phyloP scores from a whole-genome alignment of 2,888 invertebrate species.

The Eristalis arbustorum region DNA sequence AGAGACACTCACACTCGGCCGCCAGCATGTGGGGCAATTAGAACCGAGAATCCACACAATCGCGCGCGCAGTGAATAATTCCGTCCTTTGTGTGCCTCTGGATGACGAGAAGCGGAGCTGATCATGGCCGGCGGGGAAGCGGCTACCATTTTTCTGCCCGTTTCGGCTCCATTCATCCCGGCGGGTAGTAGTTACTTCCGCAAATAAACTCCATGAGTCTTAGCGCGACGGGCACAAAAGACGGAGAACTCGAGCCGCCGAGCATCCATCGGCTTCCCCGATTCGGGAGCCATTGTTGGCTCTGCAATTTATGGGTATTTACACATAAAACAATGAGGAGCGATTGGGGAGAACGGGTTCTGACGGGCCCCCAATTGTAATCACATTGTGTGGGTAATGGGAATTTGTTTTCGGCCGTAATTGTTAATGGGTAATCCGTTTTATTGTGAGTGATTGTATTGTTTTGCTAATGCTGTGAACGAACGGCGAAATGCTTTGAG shows the following conservation, averaged over 20 bases:
- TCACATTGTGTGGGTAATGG: conserved; percentile 29
- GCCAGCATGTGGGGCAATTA: conserved; percentile 23
- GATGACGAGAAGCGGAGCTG: conserved; percentile 17
- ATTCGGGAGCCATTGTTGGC: conserved; percentile 37
- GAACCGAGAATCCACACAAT: conserved; percentile 18
- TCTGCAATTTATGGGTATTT: conserved; percentile 50
- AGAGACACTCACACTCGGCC: not conserved
- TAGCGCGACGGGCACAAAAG: not conserved
- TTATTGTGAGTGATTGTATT: conserved; percentile 46
- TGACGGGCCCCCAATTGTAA: conserved; percentile 18
- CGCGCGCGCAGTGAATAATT: conserved; percentile 22
- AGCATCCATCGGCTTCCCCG: not conserved
- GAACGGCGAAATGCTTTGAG: conserved; percentile 4
- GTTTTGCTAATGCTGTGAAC: conserved; percentile 25
- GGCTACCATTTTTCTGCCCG: not conserved
- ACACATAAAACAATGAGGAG: conserved; percentile 45
- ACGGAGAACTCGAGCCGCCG: conserved; percentile 24
- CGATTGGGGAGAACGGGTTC: conserved; percentile 28
- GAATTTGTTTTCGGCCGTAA: conserved; percentile 35
- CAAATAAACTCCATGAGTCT: conserved; percentile 35
- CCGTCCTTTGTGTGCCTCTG: conserved; percentile 3
- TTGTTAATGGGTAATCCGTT: conserved; percentile 52
- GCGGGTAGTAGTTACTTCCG: conserved; percentile 28
- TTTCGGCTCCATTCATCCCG: not conserved
- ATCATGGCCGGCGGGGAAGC: not conserved